phyloP scores from a whole-genome alignment of 1,140 invertebrate genomes.

The Calephelis virginiensis region DNA sequence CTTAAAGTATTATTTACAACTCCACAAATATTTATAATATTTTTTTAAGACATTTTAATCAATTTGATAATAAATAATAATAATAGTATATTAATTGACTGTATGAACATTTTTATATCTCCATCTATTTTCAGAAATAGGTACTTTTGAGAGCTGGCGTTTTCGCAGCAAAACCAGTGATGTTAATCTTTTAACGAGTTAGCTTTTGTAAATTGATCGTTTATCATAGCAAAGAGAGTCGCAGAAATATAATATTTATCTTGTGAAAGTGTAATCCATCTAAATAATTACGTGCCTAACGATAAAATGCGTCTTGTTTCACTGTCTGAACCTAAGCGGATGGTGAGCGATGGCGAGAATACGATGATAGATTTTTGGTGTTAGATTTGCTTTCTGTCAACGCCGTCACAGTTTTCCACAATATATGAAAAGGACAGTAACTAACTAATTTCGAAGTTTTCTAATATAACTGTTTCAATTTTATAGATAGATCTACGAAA shows the following conservation, averaged over 20 bases:
- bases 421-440: slow-evolving; percentile 56
- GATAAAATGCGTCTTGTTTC: slow-evolving; percentile 73
- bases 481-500: slow-evolving; percentile 57
- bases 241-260: slow-evolving; percentile 55
- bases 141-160: slow-evolving; percentile 77
- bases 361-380: slow-evolving; percentile 78
- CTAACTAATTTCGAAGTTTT: slow-evolving; percentile 59
- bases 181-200: slow-evolving; percentile 74
- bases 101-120: slow-evolving; percentile 75
- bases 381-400: slow-evolving; percentile 76
- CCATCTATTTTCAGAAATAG: slow-evolving; percentile 78
- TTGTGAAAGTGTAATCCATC: slow-evolving; percentile 62
- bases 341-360: slow-evolving; percentile 76
- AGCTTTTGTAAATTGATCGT: slow-evolving; percentile 75
- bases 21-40: neutral
- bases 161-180: slow-evolving; percentile 76
- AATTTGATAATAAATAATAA: neutral
- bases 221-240: slow-evolving; percentile 59
- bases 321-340: slow-evolving; percentile 65
- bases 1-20: neutral
- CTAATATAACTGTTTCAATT: slow-evolving; percentile 56
- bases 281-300: slow-evolving; percentile 58
- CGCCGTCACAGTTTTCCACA: slow-evolving; percentile 65
- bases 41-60: neutral
- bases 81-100: slow-evolving; percentile 48